Percentiles rank a stretch among this genome's conserved stretches.
These are phyloP conservation scores for Xestobium rufovillosum DNA, from an alignment of 2,888 invertebrate genomes.

Conservation along the genomic window DNA sequence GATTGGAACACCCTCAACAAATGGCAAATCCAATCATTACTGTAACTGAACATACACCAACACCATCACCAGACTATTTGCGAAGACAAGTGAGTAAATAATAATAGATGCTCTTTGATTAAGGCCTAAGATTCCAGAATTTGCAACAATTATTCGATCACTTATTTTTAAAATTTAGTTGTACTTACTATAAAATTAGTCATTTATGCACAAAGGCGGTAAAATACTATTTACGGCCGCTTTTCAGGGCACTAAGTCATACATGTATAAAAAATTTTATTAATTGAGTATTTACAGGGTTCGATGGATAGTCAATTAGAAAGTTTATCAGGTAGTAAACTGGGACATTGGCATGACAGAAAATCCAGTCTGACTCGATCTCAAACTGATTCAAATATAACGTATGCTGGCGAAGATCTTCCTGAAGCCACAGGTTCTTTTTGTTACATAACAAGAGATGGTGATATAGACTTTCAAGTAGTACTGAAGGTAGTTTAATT, in stretches of 20 bases:
- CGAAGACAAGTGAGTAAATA: constrained; percentile 58
- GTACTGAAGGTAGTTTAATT: constrained; percentile 61
- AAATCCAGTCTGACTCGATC: constrained; percentile 73
- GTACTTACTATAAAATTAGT: too few species aligned
- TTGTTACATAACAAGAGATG: constrained; percentile 90
- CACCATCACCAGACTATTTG: constrained; percentile 81
- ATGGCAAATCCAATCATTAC: constrained; percentile 92
- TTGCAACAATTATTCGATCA: neutral
- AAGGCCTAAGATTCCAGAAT: constrained; percentile 6
- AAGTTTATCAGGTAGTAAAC: constrained; percentile 52
- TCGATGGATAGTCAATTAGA: constrained; percentile 82
- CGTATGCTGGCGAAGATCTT: constrained; percentile 77
- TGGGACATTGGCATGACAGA: constrained; percentile 55
- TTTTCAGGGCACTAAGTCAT: too few species aligned
- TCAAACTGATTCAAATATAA: constrained; percentile 88
- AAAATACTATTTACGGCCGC: too few species aligned
- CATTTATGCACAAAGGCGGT: too few species aligned
- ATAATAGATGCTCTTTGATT: constrained; percentile 6
- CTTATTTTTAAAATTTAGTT: constrained; percentile 6
- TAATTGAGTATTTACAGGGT: too few species aligned
- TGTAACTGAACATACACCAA: constrained; percentile 92
- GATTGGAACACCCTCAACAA: constrained; percentile 49
- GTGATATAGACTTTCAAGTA: constrained; percentile 87
- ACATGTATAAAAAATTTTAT: too few species aligned
- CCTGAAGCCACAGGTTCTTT: constrained; percentile 83